phyloP scores from a whole-genome alignment of 92 coral and sea anemone genomes.

The Zoanthus solanderi region DNA sequence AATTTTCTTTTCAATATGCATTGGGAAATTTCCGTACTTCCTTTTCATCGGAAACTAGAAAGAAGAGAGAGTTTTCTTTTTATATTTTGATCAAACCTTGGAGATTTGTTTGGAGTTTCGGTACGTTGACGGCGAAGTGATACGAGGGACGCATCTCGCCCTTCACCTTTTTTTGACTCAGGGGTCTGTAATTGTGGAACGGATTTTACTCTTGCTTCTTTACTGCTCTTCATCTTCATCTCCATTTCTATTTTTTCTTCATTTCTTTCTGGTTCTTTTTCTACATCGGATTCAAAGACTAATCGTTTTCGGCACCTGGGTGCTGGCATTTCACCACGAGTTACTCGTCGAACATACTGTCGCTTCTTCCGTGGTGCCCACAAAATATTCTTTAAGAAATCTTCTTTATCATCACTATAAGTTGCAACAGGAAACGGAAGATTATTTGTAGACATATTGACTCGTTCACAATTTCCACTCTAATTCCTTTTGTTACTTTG shows the following conservation, averaged over 20 bases:
- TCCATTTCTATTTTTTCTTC: neutral
- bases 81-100: conserved; percentile 20
- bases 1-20: neutral
- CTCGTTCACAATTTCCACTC: neutral
- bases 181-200: conserved; percentile 36
- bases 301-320: conserved; percentile 34
- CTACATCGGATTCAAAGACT: conserved; percentile 28
- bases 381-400: conserved; percentile 29
- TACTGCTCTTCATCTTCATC: neutral
- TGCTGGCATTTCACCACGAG: conserved; percentile 23
- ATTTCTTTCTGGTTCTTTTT: conserved; percentile 27
- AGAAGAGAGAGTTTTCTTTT: conserved; percentile 35
- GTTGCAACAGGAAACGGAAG: neutral
- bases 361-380: conserved; percentile 51
- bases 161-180: conserved; percentile 31
- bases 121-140: conserved; percentile 26
- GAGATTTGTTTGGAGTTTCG: conserved; percentile 25
- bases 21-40: neutral
- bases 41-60: conserved; percentile 32
- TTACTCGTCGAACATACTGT: conserved; percentile 35
- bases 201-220: conserved; percentile 11
- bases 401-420: conserved; percentile 28
- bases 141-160: conserved; percentile 2
- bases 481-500: neutral
- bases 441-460: neutral